Evolutionary conservation across 2,888 invertebrate species (phyloP), one percentile per base, ranked within the genome.

Genomic region (Hipparchia sbordonii): DNA sequence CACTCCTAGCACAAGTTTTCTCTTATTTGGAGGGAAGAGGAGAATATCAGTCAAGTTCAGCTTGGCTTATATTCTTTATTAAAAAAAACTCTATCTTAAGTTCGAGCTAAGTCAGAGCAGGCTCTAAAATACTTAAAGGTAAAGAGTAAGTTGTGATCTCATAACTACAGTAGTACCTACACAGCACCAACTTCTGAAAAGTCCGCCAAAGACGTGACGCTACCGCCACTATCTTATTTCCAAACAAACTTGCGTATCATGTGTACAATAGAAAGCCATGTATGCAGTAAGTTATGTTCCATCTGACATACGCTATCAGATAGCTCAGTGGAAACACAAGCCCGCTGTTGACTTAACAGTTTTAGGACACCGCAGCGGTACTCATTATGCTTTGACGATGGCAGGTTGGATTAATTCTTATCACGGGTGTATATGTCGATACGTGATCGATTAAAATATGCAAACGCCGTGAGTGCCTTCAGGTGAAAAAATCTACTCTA

Each of bases 201-300:
- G 46, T 46, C 62, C 46, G 62, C 62, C 63, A 9, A 13, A 48
- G 13, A 57, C 57, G 57, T 57, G 57, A 57, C 13, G 57, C 56
- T 56, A 56, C 13, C 48, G 48, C 46, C 61, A n/a, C 57, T 67
- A 67, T 67, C 57, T 23, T 46, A 46, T 57, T 67, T 12, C 46
- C 57, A 59, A 67, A 67, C 67, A 67, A 67, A 46, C 57, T 45
- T 23, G 10, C 57, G 67, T 67, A 57, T 48, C 68, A 68, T 59
- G 51, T 60, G 46, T 51, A 51, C 51, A 7, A 51, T 23, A 51
- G 57, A 59, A 59, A 46, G 68, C 59, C 48, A 60, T 68, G 12
- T 59, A 60, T 45, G 67, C 46, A 67, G n/a, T 45, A 10, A 13
- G 45, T 59, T 59, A 59, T 57, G 33, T 52, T 51, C 13, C 62